These are phyloP conservation scores for Callaeas wilsoni DNA, from an alignment of 2,113 vertebrate genomes.

Conservation along the genomic window DNA sequence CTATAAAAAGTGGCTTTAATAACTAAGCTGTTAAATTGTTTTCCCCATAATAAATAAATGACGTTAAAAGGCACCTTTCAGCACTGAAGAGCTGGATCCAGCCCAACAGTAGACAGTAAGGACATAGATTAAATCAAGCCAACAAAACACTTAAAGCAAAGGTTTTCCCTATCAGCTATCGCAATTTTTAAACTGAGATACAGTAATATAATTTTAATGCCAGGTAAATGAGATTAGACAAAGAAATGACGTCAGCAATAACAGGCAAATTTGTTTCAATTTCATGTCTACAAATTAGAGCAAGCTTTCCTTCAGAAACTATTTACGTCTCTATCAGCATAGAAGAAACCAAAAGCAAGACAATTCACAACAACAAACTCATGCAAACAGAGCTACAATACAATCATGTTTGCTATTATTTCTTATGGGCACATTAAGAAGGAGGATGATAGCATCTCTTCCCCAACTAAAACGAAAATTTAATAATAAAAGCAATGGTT, in stretches of 20 bases:
- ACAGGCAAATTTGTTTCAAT: background rate
- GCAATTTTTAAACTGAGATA: background rate
- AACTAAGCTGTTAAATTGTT: slow-evolving; percentile 31
- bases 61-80: slow-evolving; percentile 17
- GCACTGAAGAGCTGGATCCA: background rate
- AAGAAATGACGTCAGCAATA: slow-evolving; percentile 23
- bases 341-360: background rate
- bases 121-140: slow-evolving; percentile 27
- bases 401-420: background rate
- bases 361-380: background rate
- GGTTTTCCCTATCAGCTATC: background rate
- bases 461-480: background rate
- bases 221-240: slow-evolving; percentile 35
- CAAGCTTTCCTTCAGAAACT: slow-evolving; percentile 1
- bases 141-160: slow-evolving; percentile 44
- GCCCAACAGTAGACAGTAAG: background rate
- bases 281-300: slow-evolving; percentile 6
- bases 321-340: background rate
- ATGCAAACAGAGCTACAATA: background rate
- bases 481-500: background rate
- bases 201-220: slow-evolving; percentile 14
- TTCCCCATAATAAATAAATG: slow-evolving; percentile 43
- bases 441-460: background rate
- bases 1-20: slow-evolving; percentile 25
- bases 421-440: background rate